These are phyloP conservation scores for Cyprinodon brontotheroides DNA, from an alignment of 2,113 vertebrate genomes.

Conservation along the genomic window DNA sequence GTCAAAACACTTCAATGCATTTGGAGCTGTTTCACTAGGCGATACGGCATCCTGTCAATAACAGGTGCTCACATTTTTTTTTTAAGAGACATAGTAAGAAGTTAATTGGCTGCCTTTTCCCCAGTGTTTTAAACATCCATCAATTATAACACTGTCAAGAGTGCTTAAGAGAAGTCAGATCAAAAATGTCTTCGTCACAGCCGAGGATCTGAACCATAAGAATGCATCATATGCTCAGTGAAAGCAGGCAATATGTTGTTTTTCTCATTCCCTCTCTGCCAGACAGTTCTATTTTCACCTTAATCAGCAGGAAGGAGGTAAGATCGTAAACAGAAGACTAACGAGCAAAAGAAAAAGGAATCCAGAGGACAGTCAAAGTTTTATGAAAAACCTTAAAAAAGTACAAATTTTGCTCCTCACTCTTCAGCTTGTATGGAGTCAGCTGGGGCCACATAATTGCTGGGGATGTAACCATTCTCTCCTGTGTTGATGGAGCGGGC, in stretches of 20 bases:
- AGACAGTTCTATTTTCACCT: not conserved
- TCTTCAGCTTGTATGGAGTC: conserved; percentile 99
- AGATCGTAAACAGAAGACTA: conserved; percentile 1
- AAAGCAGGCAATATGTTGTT: not conserved
- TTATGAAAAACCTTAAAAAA: not conserved
- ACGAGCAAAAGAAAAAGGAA: not conserved
- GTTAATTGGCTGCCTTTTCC: not conserved
- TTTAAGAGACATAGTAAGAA: not conserved
- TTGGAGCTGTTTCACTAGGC: not conserved
- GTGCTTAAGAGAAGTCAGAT: conserved; percentile 25
- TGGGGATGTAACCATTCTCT: conserved; percentile 97
- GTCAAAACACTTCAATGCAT: conserved; percentile 10
- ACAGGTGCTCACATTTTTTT: not conserved
- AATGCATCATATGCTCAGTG: not conserved
- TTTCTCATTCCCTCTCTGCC: not conserved
- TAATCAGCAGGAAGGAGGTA: conserved; percentile 14
- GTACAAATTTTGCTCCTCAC: conserved; percentile 77
- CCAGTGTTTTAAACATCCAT: conserved; percentile 5
- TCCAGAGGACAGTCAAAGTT: not conserved
- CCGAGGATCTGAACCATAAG: conserved; percentile 20
- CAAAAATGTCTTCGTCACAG: conserved; percentile 36
- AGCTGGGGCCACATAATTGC: conserved; percentile 98
- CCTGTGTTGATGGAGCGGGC: conserved; percentile 97
- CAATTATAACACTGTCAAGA: not conserved
- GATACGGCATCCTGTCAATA: not conserved